These are phyloP conservation scores for Gallinago stenura DNA, from an alignment of 2,797 vertebrate genomes.

Conservation along the genomic window DNA sequence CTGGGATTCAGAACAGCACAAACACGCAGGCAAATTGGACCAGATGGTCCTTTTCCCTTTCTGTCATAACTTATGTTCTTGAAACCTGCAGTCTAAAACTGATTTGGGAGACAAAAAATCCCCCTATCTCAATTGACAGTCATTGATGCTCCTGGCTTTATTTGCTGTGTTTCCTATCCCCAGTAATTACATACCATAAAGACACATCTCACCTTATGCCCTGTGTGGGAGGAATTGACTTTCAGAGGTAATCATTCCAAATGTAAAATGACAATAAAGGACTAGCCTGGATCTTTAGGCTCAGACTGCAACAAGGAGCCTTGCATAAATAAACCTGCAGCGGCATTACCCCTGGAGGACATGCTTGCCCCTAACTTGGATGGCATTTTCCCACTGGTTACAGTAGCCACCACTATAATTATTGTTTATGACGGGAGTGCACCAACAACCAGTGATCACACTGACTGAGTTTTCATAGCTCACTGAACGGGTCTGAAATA, in stretches of 20 bases:
- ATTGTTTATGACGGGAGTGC: neutral
- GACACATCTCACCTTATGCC: slow-evolving; percentile 6
- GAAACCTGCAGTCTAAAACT: slow-evolving; percentile 45
- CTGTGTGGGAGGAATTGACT: neutral
- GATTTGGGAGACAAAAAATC: slow-evolving; percentile 42
- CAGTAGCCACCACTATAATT: neutral
- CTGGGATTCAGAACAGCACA: neutral
- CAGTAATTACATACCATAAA: slow-evolving; percentile 41
- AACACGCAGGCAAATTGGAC: slow-evolving; percentile 22
- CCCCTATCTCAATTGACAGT: neutral
- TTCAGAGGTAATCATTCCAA: neutral
- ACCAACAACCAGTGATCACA: neutral
- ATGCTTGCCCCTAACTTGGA: neutral
- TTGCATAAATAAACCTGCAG: neutral
- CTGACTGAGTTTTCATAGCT: neutral
- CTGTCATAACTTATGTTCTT: slow-evolving; percentile 55
- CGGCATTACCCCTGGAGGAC: neutral
- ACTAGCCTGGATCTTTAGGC: neutral
- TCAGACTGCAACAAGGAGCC: neutral
- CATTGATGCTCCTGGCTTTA: slow-evolving; percentile 42
- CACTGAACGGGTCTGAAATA: neutral
- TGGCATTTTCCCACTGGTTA: neutral
- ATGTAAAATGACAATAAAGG: neutral
- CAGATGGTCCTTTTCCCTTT: slow-evolving; percentile 60
- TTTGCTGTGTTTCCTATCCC: neutral